Evolutionary conservation across 2,113 vertebrate species (phyloP).

Genomic region (Phainopepla nitens): DNA sequence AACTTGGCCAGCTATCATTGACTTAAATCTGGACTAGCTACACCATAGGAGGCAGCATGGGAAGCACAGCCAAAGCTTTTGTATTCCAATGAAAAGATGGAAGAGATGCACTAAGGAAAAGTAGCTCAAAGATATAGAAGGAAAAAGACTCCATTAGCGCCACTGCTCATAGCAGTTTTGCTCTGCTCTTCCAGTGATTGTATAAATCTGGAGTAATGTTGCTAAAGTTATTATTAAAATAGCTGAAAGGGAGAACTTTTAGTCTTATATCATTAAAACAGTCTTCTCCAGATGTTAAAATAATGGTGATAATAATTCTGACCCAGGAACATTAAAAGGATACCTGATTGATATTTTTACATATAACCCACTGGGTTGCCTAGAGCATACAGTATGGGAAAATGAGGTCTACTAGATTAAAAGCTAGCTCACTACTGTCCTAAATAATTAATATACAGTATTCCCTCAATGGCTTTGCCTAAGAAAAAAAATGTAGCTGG

Average conservation of each 20-base stretch:
- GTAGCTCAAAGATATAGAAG: not conserved
- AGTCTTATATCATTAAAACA: not conserved
- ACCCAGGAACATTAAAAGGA: not conserved
- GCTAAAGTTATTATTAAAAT: not conserved
- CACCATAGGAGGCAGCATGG: not conserved
- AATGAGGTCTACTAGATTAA: not conserved
- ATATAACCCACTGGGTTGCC: not conserved
- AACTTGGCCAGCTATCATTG: not conserved
- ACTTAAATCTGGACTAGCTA: not conserved
- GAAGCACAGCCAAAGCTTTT: not conserved
- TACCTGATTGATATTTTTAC: not conserved
- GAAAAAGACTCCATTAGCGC: not conserved
- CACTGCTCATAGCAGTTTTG: not conserved
- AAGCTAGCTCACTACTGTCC: not conserved
- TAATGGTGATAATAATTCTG: not conserved
- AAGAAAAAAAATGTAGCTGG: not conserved
- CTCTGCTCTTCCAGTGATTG: not conserved
- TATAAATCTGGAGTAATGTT: not conserved
- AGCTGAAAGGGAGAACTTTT: not conserved
- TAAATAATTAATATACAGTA: not conserved
- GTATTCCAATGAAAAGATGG: not conserved
- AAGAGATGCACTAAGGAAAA: not conserved
- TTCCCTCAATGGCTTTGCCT: not conserved
- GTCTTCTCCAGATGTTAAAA: not conserved
- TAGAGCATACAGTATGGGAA: not conserved